These are phyloP conservation scores for Xiphorhynchus erythropygius DNA, from an alignment of 2,797 vertebrate species.

Conservation along the genomic window DNA sequence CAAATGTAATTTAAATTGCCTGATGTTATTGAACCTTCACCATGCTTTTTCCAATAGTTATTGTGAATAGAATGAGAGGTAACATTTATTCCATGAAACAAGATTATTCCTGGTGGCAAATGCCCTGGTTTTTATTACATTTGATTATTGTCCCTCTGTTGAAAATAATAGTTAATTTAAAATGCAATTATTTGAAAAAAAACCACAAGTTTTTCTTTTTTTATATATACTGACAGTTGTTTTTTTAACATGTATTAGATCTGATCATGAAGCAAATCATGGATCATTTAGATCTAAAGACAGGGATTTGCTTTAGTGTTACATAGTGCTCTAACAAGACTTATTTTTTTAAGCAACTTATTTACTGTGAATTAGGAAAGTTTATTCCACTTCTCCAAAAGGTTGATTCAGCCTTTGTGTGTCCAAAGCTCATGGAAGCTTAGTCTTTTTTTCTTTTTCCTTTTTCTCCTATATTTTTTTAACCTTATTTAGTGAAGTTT, in stretches of 20 bases:
- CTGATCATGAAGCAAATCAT: neutral
- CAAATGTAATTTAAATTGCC: neutral
- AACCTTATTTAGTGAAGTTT: neutral
- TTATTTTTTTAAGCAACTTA: neutral
- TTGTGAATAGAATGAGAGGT: neutral
- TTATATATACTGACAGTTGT: neutral
- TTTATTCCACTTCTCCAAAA: neutral
- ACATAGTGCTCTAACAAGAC: neutral
- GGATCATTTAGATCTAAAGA: neutral
- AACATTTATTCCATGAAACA: neutral
- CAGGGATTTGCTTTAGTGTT: neutral
- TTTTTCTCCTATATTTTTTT: neutral
- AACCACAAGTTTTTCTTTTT: fast-evolving
- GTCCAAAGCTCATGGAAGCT: neutral
- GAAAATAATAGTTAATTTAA: neutral
- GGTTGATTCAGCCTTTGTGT: neutral
- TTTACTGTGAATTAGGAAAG: neutral
- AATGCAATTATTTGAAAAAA: neutral
- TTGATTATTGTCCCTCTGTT: neutral
- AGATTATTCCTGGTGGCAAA: neutral
- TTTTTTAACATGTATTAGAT: neutral
- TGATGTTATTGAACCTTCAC: neutral
- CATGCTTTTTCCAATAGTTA: neutral
- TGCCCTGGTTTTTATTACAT: neutral
- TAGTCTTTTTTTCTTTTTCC: neutral